Evolutionary conservation across 2,888 invertebrate species (phyloP).

Genomic region (Agrilus biguttatus): DNA sequence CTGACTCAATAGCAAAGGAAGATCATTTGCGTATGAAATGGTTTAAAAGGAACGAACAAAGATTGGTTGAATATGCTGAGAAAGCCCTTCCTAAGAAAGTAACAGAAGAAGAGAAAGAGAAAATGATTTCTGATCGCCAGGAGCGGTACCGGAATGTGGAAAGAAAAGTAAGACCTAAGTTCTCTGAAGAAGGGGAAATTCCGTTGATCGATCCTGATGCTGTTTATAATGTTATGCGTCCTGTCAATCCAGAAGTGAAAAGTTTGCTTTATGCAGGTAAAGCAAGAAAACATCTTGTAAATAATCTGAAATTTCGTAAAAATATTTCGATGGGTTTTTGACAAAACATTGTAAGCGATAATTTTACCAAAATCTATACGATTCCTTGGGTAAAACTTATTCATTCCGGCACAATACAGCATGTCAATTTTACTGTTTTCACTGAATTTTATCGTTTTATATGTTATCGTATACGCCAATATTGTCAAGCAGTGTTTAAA

Average conservation of each 20-base stretch:
- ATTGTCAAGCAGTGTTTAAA: too few species aligned
- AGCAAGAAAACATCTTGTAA: too few species aligned
- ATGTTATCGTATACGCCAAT: too few species aligned
- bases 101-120: slow-evolving; percentile 17
- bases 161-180: slow-evolving; percentile 9
- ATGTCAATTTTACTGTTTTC: too few species aligned
- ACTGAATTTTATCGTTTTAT: too few species aligned
- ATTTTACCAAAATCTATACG: too few species aligned
- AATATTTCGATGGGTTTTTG: too few species aligned
- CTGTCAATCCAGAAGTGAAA: slow-evolving; percentile 33
- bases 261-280: slow-evolving; percentile 34
- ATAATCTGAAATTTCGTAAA: too few species aligned
- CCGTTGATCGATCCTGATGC: slow-evolving; percentile 12
- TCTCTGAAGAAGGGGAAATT: slow-evolving; percentile 10
- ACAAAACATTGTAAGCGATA: too few species aligned
- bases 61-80: slow-evolving; percentile 20
- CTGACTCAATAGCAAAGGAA: slow-evolving; percentile 22
- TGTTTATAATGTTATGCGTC: slow-evolving; percentile 31
- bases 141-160: slow-evolving; percentile 14
- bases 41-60: slow-evolving; percentile 25
- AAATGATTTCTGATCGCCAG: slow-evolving; percentile 14
- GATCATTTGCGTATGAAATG: slow-evolving; percentile 24
- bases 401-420: too few species aligned
- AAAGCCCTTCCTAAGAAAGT: slow-evolving; percentile 16
- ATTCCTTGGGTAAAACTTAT: too few species aligned